A percentile compares a stretch with the other conserved stretches of the same genome.
Evolutionary conservation across 1,140 invertebrate species (phyloP).

Genomic region (Yoshiicerus persimilis): DNA sequence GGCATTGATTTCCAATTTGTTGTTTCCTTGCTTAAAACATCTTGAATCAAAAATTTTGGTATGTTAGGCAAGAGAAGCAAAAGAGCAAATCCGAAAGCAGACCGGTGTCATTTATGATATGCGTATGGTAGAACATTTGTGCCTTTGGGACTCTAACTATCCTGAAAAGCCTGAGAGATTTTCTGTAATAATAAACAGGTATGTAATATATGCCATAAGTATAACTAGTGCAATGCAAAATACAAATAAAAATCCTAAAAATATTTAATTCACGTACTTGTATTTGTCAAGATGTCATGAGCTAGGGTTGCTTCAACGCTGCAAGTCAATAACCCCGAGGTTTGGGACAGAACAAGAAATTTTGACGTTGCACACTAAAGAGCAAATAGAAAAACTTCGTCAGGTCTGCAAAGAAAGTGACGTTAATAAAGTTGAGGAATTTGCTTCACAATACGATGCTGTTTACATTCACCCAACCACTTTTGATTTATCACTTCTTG

Average conservation of each 20-base stretch:
- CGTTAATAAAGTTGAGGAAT: conserved; percentile 64
- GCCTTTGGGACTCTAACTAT: conserved; percentile 80
- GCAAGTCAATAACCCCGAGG: conserved; percentile 62
- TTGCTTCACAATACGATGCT: conserved; percentile 69
- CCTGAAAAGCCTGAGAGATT: conserved; percentile 61
- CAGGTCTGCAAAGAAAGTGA: conserved; percentile 59
- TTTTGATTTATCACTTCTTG: conserved; percentile 71
- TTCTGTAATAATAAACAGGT: conserved; percentile 36
- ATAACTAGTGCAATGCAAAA: neutral
- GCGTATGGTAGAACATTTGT: conserved; percentile 73
- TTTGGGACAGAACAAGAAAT: conserved; percentile 72
- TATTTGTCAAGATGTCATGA: conserved; percentile 65
- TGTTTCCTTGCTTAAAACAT: no score
- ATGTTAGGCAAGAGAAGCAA: conserved; percentile 68
- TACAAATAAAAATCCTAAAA: neutral
- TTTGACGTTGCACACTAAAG: conserved; percentile 64
- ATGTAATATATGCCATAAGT: neutral
- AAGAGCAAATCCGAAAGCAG: conserved; percentile 58
- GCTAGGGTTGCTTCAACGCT: conserved; percentile 70
- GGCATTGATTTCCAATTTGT: neutral
- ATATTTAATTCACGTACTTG: neutral
- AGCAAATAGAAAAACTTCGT: conserved; percentile 67
- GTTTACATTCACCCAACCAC: conserved; percentile 83
- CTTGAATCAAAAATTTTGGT: no score
- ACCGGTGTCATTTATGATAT: conserved; percentile 80